Base-by-base conservation (phyloP, 2,113 vertebrate genomes). In the Pimephales promelas region DNA sequence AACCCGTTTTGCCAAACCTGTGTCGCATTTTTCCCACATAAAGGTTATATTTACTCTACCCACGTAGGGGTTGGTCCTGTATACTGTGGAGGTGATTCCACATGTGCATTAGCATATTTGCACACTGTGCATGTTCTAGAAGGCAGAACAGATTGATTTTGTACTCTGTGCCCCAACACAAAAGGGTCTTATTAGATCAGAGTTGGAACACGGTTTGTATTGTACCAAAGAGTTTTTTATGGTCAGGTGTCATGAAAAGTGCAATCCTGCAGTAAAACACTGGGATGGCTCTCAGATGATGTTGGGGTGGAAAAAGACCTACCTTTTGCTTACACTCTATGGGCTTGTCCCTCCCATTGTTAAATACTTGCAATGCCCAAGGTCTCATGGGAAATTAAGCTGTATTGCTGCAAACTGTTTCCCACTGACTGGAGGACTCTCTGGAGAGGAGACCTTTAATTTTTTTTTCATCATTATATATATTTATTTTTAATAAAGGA, bases 361-460 rank as follows among this genome's bases (percentile, higher is more conserved):
- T 83, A 43, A 52, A 47, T 59, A 54, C 56, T 28, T 83, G 57
- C 66, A 73, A 73, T 71, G 70, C 56, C 20, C 26, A 73, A 36
- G 56, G 75, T 54, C 93, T 90, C 91, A 45, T 57, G 94, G 94
- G 94, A 95, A 95, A 95, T 95, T 94, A 95, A 93, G 92, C 93
- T 90, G 90, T 92, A 93, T 93, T 93, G 94, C 93, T 79, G 85
- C 20, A 83, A 88, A 94, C 91, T 90, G 91, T 93, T 93, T 93
- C 90, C 88, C 87, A 91, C 92, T 89, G 91, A 93, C 89, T 90
- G 81, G 52, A 66, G 52, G 59, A 45, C 4, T 92, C 93, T 88
- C 92, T 22, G 10, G 92, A 89, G 93, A 92, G 47, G 71, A 76
- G 81, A 89, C 86, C 89, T 94, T 91, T 90, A 92, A 88, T 92